A percentile compares a stretch with the other conserved stretches of the same genome.
Conservation (phyloP, 2,113 vertebrate species). For the Ascaphus truei region DNA sequence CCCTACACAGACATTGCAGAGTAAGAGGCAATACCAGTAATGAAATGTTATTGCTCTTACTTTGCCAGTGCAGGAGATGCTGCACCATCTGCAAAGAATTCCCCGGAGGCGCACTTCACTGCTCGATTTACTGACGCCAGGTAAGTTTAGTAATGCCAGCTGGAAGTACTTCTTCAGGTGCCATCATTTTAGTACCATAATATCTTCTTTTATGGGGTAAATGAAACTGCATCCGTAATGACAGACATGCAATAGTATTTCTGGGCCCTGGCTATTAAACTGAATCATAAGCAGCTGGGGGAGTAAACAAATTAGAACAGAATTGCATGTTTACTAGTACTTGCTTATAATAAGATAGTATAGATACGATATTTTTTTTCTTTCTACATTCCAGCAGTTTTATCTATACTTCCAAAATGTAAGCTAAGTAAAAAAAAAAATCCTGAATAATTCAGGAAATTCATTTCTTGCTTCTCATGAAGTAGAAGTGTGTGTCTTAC, state of each 20-base stretch:
- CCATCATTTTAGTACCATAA: constrained; percentile 37
- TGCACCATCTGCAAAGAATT: constrained; percentile 42
- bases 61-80: constrained; percentile 22
- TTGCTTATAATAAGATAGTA: constrained; percentile 7
- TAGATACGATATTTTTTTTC: constrained; percentile 3
- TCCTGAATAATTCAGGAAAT: constrained; percentile 20
- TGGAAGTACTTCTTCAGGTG: constrained; percentile 34
- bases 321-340: neutral
- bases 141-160: constrained; percentile 20
- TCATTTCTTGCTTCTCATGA: constrained; percentile 3
- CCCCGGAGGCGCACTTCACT: constrained; percentile 8
- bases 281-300: neutral
- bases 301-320: neutral
- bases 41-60: constrained; percentile 42
- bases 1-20: constrained; percentile 2
- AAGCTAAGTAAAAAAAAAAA: constrained; percentile 18
- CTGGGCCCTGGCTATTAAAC: neutral
- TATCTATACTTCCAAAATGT: neutral
- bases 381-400: neutral
- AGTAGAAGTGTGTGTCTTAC: neutral
- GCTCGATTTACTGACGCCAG: constrained; percentile 29
- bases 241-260: neutral
- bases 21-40: constrained; percentile 21
- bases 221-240: neutral
- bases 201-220: constrained; percentile 17